phyloP scores from a whole-genome alignment of 2,113 vertebrate genomes.

The Podiceps cristatus region DNA sequence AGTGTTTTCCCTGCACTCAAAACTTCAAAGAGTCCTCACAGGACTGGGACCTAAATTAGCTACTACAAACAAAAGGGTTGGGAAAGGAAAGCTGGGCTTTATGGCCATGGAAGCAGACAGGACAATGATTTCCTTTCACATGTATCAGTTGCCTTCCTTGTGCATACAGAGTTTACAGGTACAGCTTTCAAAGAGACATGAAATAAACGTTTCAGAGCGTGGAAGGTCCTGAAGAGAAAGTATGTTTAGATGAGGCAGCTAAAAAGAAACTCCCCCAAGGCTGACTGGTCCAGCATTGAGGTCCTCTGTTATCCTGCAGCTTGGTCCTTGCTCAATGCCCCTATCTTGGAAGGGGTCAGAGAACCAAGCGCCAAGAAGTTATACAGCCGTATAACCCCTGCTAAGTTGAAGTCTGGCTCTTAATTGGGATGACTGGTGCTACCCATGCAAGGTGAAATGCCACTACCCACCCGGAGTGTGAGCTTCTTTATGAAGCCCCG shows the following conservation, averaged over 20 bases:
- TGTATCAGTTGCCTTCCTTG: neutral
- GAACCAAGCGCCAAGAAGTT: neutral
- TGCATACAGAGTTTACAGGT: neutral
- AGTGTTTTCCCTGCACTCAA: constrained; percentile 40
- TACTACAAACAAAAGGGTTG: constrained; percentile 40
- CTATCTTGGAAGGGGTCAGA: neutral
- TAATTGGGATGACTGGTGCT: neutral
- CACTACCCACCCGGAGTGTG: rapidly evolving
- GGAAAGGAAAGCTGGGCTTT: constrained; percentile 29
- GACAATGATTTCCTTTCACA: constrained; percentile 38
- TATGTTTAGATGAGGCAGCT: neutral
- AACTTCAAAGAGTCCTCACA: constrained; percentile 51
- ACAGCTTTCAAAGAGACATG: neutral
- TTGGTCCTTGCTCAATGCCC: neutral
- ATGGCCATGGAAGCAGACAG: constrained; percentile 19
- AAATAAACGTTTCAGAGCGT: neutral
- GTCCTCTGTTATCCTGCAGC: neutral
- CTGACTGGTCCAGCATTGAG: neutral
- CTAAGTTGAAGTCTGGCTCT: neutral
- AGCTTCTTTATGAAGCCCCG: neutral
- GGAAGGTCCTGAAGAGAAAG: neutral
- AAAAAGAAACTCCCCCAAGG: neutral
- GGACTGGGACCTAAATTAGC: constrained; percentile 46
- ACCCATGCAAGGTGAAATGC: neutral
- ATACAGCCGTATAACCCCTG: neutral